Base-by-base conservation (phyloP, 1,140 invertebrate genomes). In the Saccostrea glomerata region DNA sequence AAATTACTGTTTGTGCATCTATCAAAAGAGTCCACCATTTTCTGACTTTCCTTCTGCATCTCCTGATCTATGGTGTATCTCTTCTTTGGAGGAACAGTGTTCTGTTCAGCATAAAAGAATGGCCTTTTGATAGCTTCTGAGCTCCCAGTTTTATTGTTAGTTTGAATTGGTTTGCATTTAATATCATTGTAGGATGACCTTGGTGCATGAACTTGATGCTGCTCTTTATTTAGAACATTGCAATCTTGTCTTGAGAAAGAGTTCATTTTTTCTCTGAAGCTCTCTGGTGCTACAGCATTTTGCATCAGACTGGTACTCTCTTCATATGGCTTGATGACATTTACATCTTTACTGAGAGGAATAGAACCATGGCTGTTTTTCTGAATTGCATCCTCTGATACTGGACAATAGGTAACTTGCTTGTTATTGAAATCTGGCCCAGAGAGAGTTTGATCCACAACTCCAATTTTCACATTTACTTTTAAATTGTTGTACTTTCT, bases 31-130 rank as follows among this genome's bases (percentile, higher is more conserved):
- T 77, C 7, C 30, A 25, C 30, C 58, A 63, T 20, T 63, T 63
- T 20, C n/a, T 63, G 17, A 63, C 58, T 63, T 36, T 63, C 58
- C 2, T 77, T 25, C 15, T 40, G 70, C 60, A 66, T 20, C 60
- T 66, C 60, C 20, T 66, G 60, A 20, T 66, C 60, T 30, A 77
- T 77, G 23, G 2, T 36, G 70, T 30, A 77, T 77, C 70, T 77
- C 15, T 77, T 77, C 30, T 77, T 77, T 36, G 70, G 70, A 30
- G 70, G 70, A 77, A 77, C 70, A 77, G 30, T 30, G 25, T 77
- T 77, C 70, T 77, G 70, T 77, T 77, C 70, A 77, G 70, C 70
- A 77, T 77, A 77, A 17, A 77, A 77, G 25, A 77, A 77, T 13
- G 70, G 70, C 30, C 70, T 77, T 77, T 77, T 77, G 13, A 36